These are phyloP conservation scores for Otus sunia DNA, from an alignment of 2,113 vertebrate species.

Conservation along the genomic window DNA sequence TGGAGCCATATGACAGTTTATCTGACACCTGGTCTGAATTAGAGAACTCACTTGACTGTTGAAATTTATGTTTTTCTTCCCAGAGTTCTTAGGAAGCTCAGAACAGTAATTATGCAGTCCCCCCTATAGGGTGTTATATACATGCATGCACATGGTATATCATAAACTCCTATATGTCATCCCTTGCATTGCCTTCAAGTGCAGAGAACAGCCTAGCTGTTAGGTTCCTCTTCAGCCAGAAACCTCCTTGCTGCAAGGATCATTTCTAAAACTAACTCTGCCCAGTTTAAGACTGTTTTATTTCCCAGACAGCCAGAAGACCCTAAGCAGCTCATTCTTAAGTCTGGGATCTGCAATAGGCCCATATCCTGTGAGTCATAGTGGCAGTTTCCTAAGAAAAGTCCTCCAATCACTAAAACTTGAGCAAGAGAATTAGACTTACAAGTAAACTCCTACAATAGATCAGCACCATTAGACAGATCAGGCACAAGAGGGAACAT, in stretches of 20 bases:
- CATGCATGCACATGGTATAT: background rate
- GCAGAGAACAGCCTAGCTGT: background rate
- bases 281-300: background rate
- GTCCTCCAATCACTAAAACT: background rate
- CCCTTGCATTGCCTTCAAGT: background rate
- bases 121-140: background rate
- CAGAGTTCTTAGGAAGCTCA: background rate
- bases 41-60: background rate
- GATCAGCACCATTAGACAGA: background rate
- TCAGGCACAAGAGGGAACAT: background rate
- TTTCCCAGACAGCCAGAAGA: background rate
- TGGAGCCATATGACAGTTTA: background rate
- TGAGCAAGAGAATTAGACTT: background rate
- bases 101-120: background rate
- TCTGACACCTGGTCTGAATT: conserved; percentile 14
- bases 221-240: background rate
- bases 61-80: background rate
- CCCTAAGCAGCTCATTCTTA: background rate
- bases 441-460: background rate
- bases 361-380: background rate
- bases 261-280: background rate
- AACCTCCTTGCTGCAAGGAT: background rate
- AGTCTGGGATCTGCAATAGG: background rate
- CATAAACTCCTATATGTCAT: rapidly evolving
- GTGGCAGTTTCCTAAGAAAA: background rate